Evolutionary conservation across 2,797 vertebrate species (phyloP).

Genomic region (Pantherophis vulpinus): DNA sequence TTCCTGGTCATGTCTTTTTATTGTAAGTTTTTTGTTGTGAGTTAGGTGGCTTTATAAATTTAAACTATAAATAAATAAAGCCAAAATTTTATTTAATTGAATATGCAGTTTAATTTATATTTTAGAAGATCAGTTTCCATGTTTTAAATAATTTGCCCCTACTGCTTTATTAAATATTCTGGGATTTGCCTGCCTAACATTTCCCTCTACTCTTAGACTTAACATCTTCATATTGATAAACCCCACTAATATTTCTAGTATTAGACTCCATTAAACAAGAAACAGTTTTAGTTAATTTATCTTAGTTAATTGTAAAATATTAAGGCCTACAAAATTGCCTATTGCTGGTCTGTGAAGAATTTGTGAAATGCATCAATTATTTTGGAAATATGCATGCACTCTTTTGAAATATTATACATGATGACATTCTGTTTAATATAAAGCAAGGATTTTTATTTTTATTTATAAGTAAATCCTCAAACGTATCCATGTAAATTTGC

Average conservation of each 20-base stretch:
- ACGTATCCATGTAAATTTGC: background rate
- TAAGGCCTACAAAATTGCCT: background rate
- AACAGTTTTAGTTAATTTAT: slow-evolving; percentile 19
- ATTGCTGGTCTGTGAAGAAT: background rate
- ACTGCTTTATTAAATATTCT: background rate
- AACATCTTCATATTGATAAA: background rate
- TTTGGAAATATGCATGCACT: background rate
- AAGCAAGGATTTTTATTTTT: background rate
- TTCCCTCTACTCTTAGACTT: background rate
- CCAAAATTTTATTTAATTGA: background rate
- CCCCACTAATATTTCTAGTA: background rate
- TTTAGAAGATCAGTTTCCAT: background rate
- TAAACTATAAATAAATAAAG: background rate
- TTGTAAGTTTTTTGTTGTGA: background rate
- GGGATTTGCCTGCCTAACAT: background rate
- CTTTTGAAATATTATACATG: background rate
- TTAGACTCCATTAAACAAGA: slow-evolving; percentile 51
- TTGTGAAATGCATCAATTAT: background rate
- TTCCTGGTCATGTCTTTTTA: background rate
- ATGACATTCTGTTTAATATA: background rate
- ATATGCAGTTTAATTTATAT: background rate
- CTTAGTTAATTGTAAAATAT: background rate
- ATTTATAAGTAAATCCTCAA: background rate
- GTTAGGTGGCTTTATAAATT: background rate
- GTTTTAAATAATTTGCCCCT: background rate